Evolutionary conservation across 2,113 vertebrate genomes (phyloP), one percentile per base, ranked within the genome.

Genomic region (Jaculus jaculus): DNA sequence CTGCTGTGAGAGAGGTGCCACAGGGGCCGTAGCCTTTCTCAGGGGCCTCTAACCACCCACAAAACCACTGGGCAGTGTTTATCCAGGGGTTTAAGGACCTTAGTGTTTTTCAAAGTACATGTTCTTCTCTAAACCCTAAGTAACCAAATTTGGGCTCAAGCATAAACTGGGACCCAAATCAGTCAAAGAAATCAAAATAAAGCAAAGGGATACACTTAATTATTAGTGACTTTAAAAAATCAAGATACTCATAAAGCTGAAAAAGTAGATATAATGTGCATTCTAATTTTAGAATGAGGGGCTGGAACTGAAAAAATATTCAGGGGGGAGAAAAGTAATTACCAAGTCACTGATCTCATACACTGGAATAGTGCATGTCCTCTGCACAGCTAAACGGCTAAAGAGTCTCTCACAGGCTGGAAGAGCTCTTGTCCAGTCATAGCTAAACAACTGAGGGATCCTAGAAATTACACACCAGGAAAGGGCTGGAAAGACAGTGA

Each of bases 91-190:
- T 87, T 89, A 86, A 21, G 68, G 26, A 75, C 65, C 30, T 68
- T 92, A 8, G 81, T 7, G 65, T 87, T 90, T 81, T 92, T 77
- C 89, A 78, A 94, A 94, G 78, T 32, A 94, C 91, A 95, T 91
- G 89, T 84, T 93, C 60, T 90, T 95, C 74, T 90, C 73, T 88
- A 85, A 93, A 93, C 42, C 37, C 92, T 77, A 61, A 81, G 84
- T 74, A 94, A 93, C 88, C 34, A 90, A 93, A 95, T 92, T 91
- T 79, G 74, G 77, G 86, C 94, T 78, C 89, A 74, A 96, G 92
- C 79, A 91, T 63, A 87, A 91, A 89, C 10, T 87, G 26, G 28
- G n/a, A 83, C 69, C n/a, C 73, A 85, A 92, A 85, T 30, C 63
- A 79, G 37, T 39, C 88, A 39, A 93, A 65, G 7, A 87, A 95